Evolutionary conservation across 2,797 vertebrate species (phyloP).

Genomic region (Chloroceryle amazona): DNA sequence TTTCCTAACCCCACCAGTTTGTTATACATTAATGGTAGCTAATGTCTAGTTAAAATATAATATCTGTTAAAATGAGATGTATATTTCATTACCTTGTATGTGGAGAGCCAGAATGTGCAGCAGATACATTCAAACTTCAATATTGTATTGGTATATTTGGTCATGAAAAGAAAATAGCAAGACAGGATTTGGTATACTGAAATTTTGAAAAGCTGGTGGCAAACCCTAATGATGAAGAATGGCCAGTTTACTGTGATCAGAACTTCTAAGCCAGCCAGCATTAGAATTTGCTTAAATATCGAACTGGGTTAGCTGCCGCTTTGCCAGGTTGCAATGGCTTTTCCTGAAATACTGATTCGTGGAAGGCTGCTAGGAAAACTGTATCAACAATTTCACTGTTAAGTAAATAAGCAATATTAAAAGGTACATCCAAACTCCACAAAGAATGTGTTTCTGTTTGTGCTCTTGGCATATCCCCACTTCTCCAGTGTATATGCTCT

Average conservation of each 20-base stretch:
- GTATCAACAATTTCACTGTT: neutral
- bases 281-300: conserved; percentile 6
- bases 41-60: neutral
- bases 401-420: neutral
- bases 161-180: neutral
- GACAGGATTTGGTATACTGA: neutral
- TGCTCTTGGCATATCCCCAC: neutral
- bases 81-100: neutral
- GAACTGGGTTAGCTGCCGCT: neutral
- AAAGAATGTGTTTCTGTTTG: neutral
- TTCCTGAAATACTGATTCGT: conserved; percentile 45
- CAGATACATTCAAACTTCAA: neutral
- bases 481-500: neutral
- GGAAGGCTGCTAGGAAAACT: neutral
- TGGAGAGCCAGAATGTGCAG: neutral
- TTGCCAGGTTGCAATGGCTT: neutral
- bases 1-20: neutral
- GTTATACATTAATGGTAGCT: neutral
- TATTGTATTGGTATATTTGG: neutral
- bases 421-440: neutral
- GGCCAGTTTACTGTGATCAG: neutral
- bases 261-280: neutral
- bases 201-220: neutral
- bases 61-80: neutral
- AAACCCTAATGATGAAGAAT: neutral